Conservation (phyloP, 2,113 vertebrate genomes). For the Ursus arctos region DNA sequence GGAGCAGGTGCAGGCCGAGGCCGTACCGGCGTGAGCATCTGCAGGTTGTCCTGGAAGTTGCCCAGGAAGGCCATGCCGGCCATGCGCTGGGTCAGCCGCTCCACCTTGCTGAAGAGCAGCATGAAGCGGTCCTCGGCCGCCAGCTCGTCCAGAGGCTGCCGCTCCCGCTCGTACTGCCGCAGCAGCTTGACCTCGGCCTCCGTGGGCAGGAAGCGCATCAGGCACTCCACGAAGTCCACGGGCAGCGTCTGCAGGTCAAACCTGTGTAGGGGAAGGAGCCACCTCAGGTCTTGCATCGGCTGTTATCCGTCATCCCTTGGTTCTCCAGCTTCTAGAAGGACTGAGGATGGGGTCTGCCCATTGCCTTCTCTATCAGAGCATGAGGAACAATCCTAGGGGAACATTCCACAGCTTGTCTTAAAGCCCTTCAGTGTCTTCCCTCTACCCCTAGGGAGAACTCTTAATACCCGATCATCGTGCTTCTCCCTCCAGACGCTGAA, state of each 20-base stretch:
- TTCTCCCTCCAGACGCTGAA: not conserved
- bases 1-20: not conserved
- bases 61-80: slow-evolving; percentile 97
- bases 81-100: slow-evolving; percentile 96
- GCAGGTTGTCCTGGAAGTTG: slow-evolving; percentile 94
- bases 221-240: slow-evolving; percentile 97
- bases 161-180: slow-evolving; percentile 95
- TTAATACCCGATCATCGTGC: not conserved
- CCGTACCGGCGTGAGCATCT: slow-evolving; percentile 95
- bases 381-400: not conserved
- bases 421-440: not conserved
- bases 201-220: slow-evolving; percentile 97
- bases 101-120: slow-evolving; percentile 96
- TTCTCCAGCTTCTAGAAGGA: not conserved
- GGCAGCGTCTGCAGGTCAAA: slow-evolving; percentile 95
- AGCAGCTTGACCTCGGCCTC: slow-evolving; percentile 94
- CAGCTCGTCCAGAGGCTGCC: slow-evolving; percentile 94
- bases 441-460: not conserved
- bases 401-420: not conserved
- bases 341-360: not conserved
- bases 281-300: not conserved
- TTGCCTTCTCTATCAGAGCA: not conserved
- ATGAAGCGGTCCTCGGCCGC: slow-evolving; percentile 97
- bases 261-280: slow-evolving; percentile 83
- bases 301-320: not conserved